Evolutionary conservation across 2,797 vertebrate species (phyloP).

Genomic region (Helicolenus hilgendorfi): DNA sequence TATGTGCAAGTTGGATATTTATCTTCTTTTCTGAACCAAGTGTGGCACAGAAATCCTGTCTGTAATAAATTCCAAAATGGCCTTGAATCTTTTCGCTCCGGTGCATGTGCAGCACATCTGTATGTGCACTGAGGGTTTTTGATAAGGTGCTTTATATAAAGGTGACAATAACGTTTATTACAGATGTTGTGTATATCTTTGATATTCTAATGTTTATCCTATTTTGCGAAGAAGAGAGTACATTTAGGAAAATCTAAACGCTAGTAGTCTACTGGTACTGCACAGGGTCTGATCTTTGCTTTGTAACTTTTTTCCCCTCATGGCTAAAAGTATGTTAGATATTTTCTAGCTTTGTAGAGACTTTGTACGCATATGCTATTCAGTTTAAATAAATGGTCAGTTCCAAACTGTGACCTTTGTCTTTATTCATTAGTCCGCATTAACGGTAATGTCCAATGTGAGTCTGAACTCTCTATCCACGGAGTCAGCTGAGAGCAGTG

Average conservation of each 20-base stretch:
- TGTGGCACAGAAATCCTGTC: constrained; percentile 70
- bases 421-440: background rate
- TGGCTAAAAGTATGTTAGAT: constrained; percentile 97
- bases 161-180: constrained; percentile 95
- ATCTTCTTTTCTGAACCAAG: constrained; percentile 51
- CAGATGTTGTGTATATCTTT: constrained; percentile 98
- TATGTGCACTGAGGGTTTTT: constrained; percentile 94
- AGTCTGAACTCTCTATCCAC: too few species aligned
- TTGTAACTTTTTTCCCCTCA: constrained; percentile 94
- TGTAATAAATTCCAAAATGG: constrained; percentile 81
- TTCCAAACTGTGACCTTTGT: constrained; percentile 65
- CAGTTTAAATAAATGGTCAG: constrained; percentile 94
- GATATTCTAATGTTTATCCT: constrained; percentile 94
- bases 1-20: constrained; percentile 69
- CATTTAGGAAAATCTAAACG: constrained; percentile 74
- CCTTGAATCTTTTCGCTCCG: constrained; percentile 80
- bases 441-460: background rate
- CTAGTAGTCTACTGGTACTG: constrained; percentile 92
- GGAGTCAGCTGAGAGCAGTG: too few species aligned
- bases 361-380: constrained; percentile 99
- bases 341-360: constrained; percentile 99
- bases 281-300: constrained; percentile 98
- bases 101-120: constrained; percentile 69
- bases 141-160: constrained; percentile 96
- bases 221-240: constrained; percentile 88